Evolutionary conservation across 2,888 invertebrate genomes (phyloP), one percentile per base, ranked within the genome.

Genomic region (Drosophila neonasuta): DNA sequence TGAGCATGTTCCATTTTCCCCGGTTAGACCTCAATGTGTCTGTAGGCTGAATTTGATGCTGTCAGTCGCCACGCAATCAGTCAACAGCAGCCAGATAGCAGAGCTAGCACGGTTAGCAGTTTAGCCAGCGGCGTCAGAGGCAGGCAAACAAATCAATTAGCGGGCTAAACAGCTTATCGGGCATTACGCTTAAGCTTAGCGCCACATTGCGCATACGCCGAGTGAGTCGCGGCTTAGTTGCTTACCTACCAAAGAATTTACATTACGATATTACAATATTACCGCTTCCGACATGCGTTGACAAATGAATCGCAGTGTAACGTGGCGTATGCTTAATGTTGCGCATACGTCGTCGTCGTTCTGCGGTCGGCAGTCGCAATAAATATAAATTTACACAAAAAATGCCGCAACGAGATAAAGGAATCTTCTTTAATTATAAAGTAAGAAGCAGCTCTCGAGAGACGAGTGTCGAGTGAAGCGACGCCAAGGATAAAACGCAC

Each of bases 101-200:
- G 48, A 42, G 48, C 20, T 17, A 24, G 29, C 29, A 32, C 24
- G 4, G 48, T 32, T n/a, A 20, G 11, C 39, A 36, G 49, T 6
- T 36, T n/a, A 55, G 15, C n/a, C 34, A 34, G 54, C 24, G 6
- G 54, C 24, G 9, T 24, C 30, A 39, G 29, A 29, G 15, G 11
- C 36, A 24, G 42, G 61, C 56, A 73, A 69, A 62, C 77, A 76
- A 64, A 79, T 77, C 80, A 79, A 77, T 77, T 77, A 77, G 69
- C 65, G 69, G 45, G 30, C 61, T 69, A 63, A 75, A 77, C 56
- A 69, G 69, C 69, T 74, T 74, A 74, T 64, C 55, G 48, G 48
- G 71, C 58, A 50, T 71, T 70, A 64, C n/a, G 49, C 52, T 44
- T 39, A 62, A 73, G 61, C 58, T 64, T 39, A 17, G 44, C 44